Conservation (phyloP, 2,888 invertebrate species). For the Polydrusus pterygomalis region DNA sequence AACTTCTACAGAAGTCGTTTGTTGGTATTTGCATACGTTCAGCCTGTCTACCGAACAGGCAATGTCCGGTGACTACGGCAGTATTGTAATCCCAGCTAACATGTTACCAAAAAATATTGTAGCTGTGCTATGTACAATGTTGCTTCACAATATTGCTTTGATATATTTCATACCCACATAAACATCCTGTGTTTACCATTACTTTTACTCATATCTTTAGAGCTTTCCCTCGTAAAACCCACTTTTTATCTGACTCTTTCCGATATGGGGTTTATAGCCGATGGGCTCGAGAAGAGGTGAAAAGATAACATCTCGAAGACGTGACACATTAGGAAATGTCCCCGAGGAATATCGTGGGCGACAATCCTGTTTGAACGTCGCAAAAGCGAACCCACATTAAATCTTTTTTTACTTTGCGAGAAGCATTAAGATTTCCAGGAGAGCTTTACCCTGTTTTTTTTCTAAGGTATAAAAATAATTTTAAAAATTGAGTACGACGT, state of each 20-base stretch:
- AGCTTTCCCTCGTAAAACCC: background rate
- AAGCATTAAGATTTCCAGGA: conserved; percentile 22
- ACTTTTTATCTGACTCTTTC: conserved; percentile 23
- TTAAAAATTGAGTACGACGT: conserved; percentile 13
- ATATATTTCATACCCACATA: too few relatives aligned
- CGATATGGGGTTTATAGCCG: conserved; percentile 33
- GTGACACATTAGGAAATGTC: conserved; percentile 47
- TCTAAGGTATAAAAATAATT: conserved; percentile 13
- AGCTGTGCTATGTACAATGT: too few relatives aligned
- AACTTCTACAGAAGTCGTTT: too few relatives aligned
- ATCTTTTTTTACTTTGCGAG: conserved; percentile 26
- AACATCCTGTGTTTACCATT: too few relatives aligned
- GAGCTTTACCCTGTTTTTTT: conserved; percentile 4
- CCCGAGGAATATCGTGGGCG: conserved; percentile 32
- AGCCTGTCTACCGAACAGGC: too few relatives aligned
- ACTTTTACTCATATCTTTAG: background rate
- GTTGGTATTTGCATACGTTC: too few relatives aligned
- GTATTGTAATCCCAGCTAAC: too few relatives aligned
- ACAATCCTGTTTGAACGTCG: conserved; percentile 25
- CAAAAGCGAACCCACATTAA: conserved; percentile 27
- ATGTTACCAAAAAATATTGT: too few relatives aligned
- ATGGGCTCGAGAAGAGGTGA: conserved; percentile 37
- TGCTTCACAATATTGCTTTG: too few relatives aligned
- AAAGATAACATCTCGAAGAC: conserved; percentile 45
- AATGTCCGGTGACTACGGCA: too few relatives aligned